Conservation (phyloP, 2,888 invertebrate species). For the Dynastes maya region DNA sequence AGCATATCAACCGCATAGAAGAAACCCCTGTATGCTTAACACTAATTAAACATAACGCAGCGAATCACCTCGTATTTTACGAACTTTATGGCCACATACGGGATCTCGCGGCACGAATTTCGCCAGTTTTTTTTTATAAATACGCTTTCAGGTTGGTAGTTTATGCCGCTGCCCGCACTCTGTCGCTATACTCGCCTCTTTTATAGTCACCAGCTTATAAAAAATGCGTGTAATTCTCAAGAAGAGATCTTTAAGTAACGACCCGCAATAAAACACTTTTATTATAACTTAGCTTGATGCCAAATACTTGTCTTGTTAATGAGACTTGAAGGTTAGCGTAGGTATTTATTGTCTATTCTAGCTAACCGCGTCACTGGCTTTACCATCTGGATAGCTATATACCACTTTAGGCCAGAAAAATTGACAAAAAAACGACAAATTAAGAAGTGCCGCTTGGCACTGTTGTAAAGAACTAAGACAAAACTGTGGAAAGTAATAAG, state of each 20-base stretch:
- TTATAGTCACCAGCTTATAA: not conserved
- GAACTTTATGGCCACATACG: not conserved
- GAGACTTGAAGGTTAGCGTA: slow-evolving; percentile 12
- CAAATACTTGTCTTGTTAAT: slow-evolving; percentile 13
- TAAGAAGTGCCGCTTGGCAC: no score
- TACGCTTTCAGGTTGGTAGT: no score
- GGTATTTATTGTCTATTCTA: slow-evolving; percentile 26
- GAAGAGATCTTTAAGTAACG: slow-evolving; percentile 23
- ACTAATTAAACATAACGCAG: not conserved
- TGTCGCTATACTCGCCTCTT: not conserved
- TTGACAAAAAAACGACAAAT: not conserved
- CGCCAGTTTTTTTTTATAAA: no score
- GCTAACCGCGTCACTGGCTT: no score
- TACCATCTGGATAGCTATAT: no score
- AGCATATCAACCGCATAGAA: no score
- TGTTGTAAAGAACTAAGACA: no score
- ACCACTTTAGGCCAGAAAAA: not conserved
- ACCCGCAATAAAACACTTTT: slow-evolving; percentile 23
- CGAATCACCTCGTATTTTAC: slow-evolving; percentile 5
- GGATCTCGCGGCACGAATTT: no score
- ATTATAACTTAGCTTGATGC: slow-evolving; percentile 24
- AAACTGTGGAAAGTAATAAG: no score
- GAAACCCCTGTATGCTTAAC: not conserved
- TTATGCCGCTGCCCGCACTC: no score
- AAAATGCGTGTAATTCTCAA: no score